Evolutionary conservation across 1,140 invertebrate genomes (phyloP).

Genomic region (Chlorops oryzae): DNA sequence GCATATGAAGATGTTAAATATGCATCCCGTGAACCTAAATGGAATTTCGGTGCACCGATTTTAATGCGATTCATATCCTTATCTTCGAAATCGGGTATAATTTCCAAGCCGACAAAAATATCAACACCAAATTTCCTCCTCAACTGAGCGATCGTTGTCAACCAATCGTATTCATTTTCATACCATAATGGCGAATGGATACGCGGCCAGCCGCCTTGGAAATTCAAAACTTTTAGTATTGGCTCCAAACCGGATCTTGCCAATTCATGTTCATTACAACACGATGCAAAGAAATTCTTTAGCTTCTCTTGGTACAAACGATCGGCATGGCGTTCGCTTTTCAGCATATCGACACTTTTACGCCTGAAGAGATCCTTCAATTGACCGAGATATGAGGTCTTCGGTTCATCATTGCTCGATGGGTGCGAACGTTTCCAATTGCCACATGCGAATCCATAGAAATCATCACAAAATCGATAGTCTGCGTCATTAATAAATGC

Average conservation of each 20-base stretch:
- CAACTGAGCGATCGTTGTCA: constrained; percentile 28
- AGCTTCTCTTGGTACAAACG: constrained; percentile 53
- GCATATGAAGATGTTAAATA: constrained; percentile 23
- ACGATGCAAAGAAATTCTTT: constrained; percentile 75
- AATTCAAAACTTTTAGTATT: constrained; percentile 28
- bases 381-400: constrained; percentile 71
- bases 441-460: constrained; percentile 60
- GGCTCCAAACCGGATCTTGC: constrained; percentile 18
- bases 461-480: constrained; percentile 78
- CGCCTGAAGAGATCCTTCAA: constrained; percentile 48
- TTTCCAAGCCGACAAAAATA: constrained; percentile 34
- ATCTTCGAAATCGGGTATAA: constrained; percentile 35
- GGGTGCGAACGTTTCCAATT: constrained; percentile 56
- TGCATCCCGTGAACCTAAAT: constrained; percentile 21
- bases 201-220: constrained; percentile 37
- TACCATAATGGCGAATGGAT: constrained; percentile 33
- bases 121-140: constrained; percentile 33
- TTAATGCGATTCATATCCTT: constrained; percentile 33
- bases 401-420: constrained; percentile 50
- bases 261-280: constrained; percentile 55
- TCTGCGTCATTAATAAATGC: constrained; percentile 66
- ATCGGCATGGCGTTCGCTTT: constrained; percentile 20
- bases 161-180: constrained; percentile 37
- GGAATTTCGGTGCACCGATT: constrained; percentile 31
- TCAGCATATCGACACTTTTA: constrained; percentile 37